Evolutionary conservation across 2,797 vertebrate genomes (phyloP), one percentile per base, ranked within the genome.

Genomic region (Epinephelus malabaricus): DNA sequence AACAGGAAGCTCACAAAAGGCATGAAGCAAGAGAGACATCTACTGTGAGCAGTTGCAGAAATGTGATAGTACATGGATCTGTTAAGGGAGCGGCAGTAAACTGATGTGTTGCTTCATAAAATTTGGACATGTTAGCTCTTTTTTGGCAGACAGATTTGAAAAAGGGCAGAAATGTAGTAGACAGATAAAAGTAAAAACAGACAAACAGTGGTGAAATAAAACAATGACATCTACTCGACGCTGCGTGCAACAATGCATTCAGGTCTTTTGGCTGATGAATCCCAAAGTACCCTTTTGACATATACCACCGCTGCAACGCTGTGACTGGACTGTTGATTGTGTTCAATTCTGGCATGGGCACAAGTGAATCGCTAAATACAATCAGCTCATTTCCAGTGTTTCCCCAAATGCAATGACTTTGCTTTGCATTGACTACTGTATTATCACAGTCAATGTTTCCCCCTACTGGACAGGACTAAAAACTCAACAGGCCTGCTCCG

Each of bases 361-460:
- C 5, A 18, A 56, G 34, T 49, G 21, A 56, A 61, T 40, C 17
- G 27, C 13, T 58, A 21, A 56, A 62, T 23, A 45, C 53, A 59
- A 54, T 6, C 15, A 18, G 38, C 49, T 21, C 47, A 51, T 4
- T 38, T 49, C 9, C 30, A 65, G 13, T 1, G 0, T 19, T 27
- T 77, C 40, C 50, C 7, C 30, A 60, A 61, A 70, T 19, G n/a
- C 61, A 49, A 38, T 23, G 27, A n/a, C 21, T 66, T 40, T 30
- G 13, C 23, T 58, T 47, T 50, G 18, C 15, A 23, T 18, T 66
- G 10, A 55, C n/a, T 45, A 12, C 21, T 27, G 40, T 55, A 38
- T 19, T 55, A 38, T 55, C 38, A 51, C 6, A 50, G 74, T 5
- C 76, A 65, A 30, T 40, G 38, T 68, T 81, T 81, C 53, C 65